Evolutionary conservation across 2,797 vertebrate species (phyloP), one percentile per base, ranked within the genome.

Genomic region (Eulemur coronatus): DNA sequence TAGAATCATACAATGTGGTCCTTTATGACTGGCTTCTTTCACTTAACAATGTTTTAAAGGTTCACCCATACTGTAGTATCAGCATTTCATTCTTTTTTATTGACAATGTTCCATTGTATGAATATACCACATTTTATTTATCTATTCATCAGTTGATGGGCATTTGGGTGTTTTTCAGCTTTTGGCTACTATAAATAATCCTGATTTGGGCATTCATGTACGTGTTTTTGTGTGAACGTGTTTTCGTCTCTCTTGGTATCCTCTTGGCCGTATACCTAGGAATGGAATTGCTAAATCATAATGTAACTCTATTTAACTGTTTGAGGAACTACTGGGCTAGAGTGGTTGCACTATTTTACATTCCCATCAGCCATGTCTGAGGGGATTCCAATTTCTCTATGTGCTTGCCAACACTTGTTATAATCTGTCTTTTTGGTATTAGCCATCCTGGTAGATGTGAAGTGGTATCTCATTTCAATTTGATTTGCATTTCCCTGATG

Each of bases 181-280:
- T 89, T 38, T 35, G 30, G 33, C 6, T 24, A 55, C 46, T n/a
- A 48, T 75, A 41, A 82, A 67, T 82, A 57, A 73, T 75, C 24
- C 17, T 75, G 33, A 12, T 57, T 50, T 41, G 13, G n/a, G 57
- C 48, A 48, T 55, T 88, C 28, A 26, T 5, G 28, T 43, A 46
- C 13, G 50, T 17, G 3, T 30, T 84, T 91, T 84, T 92, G 65
- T 52, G 11, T 78, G 35, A 50, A 33, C 28, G 24, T 11, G 20
- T 69, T 88, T 82, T 91, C 26, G 50, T 88, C 88, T 79, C n/a
- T 82, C 41, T 88, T 46, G 50, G 35, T 69, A 82, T 92, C 82
- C 41, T 88, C 41, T 76, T 52, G 50, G 50, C 30, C 50, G 4
- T 57, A 18, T 48, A 50, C 43, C 70, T 69, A 67, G 41, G 43